A percentile compares a stretch with the other conserved stretches of the same genome.
phyloP scores from a whole-genome alignment of 2,888 invertebrate genomes.

The Thera obeliscata region DNA sequence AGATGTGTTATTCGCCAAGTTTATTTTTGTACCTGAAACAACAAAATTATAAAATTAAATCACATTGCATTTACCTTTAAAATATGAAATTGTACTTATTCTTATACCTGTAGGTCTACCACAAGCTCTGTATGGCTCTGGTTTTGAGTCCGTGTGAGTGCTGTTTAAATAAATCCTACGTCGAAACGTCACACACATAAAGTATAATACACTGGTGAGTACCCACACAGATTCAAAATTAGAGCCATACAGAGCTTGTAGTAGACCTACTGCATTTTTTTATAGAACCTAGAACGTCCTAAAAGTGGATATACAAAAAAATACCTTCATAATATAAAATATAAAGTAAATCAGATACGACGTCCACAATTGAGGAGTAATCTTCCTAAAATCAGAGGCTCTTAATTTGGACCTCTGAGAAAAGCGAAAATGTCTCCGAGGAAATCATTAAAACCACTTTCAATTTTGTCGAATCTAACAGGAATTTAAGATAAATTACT shows the following conservation, averaged over 20 bases:
- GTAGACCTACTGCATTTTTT: no score
- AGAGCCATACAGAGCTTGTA: no score
- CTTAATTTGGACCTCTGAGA: conserved; percentile 15
- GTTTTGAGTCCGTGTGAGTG: no score
- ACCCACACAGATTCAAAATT: no score
- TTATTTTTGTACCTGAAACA: conserved; percentile 29
- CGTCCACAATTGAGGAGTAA: conserved; percentile 20
- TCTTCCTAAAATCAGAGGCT: conserved; percentile 25
- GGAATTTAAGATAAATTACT: not conserved
- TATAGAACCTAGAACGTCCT: no score
- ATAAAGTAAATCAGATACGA: conserved; percentile 14
- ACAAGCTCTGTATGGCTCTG: no score
- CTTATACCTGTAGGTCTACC: no score
- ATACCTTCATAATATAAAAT: not conserved
- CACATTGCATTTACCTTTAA: not conserved
- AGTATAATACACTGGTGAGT: no score
- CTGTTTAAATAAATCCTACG: no score
- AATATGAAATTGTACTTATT: no score
- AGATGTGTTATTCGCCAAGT: not conserved
- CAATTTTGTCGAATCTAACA: conserved; percentile 16
- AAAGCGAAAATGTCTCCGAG: conserved; percentile 24
- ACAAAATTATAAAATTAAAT: conserved; percentile 13
- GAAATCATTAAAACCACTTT: conserved; percentile 26
- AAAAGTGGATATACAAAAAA: no score
- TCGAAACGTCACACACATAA: no score